phyloP scores from a whole-genome alignment of 2,113 vertebrate genomes.

The Haplochromis vanheusdeni region DNA sequence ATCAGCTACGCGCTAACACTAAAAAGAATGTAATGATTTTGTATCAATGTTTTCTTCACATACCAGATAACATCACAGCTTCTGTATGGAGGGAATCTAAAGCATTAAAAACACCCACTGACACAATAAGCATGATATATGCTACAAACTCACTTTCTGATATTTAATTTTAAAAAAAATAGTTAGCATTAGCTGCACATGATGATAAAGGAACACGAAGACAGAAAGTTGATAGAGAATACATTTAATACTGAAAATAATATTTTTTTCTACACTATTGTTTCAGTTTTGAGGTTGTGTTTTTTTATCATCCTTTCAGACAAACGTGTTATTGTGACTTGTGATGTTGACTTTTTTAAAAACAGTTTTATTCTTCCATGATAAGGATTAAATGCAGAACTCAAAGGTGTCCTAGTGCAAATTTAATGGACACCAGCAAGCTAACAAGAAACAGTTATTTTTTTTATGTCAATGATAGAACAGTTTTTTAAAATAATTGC shows the following conservation, averaged over 20 bases:
- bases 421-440: neutral
- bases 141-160: neutral
- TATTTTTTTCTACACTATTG: neutral
- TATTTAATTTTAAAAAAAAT: neutral
- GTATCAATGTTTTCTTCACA: neutral
- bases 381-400: neutral
- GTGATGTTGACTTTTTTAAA: neutral
- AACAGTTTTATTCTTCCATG: neutral
- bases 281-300: neutral
- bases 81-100: neutral
- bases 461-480: neutral
- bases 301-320: neutral
- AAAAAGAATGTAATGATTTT: neutral
- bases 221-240: neutral
- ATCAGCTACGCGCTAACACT: conserved; percentile 9
- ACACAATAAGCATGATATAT: neutral
- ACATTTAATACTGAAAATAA: neutral
- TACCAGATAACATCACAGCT: neutral
- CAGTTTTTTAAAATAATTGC: neutral
- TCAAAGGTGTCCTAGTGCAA: neutral
- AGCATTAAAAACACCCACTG: neutral
- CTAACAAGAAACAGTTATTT: neutral
- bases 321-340: neutral
- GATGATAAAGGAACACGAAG: neutral
- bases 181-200: neutral